Evolutionary conservation across 2,888 invertebrate species (phyloP).

Genomic region (Pinctada fucata): DNA sequence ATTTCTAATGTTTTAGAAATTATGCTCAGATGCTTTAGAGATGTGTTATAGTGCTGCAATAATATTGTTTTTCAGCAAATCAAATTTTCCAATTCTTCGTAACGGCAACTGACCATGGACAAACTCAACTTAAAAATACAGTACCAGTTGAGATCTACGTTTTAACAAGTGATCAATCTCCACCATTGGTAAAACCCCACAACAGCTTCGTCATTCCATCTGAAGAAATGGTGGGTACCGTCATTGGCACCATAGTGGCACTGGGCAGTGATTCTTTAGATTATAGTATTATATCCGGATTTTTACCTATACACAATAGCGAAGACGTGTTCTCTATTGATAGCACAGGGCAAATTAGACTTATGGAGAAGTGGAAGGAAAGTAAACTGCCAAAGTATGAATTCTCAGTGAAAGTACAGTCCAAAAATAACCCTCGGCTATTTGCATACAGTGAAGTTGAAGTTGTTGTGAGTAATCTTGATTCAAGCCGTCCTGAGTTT

Average conservation of each 20-base stretch:
- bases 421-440: conserved; percentile 84
- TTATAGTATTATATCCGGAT: conserved; percentile 82
- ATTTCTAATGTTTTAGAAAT: too few relatives aligned
- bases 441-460: conserved; percentile 81
- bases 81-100: conserved; percentile 89
- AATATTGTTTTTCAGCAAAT: conserved; percentile 56
- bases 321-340: conserved; percentile 75
- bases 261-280: conserved; percentile 81
- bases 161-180: conserved; percentile 83
- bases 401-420: conserved; percentile 81
- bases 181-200: conserved; percentile 86
- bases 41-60: not conserved
- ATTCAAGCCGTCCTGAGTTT: conserved; percentile 92
- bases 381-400: conserved; percentile 81
- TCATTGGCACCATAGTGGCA: conserved; percentile 84
- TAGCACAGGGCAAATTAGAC: conserved; percentile 66
- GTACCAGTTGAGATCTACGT: conserved; percentile 89
- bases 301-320: conserved; percentile 76
- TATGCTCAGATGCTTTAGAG: too few relatives aligned
- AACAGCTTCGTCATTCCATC: conserved; percentile 90
- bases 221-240: conserved; percentile 84
- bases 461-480: conserved; percentile 90
- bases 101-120: conserved; percentile 90
- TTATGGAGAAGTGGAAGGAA: conserved; percentile 86
- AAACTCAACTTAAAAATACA: conserved; percentile 84